Evolutionary conservation across 2,888 invertebrate genomes (phyloP).

Genomic region (Tachina lurida): DNA sequence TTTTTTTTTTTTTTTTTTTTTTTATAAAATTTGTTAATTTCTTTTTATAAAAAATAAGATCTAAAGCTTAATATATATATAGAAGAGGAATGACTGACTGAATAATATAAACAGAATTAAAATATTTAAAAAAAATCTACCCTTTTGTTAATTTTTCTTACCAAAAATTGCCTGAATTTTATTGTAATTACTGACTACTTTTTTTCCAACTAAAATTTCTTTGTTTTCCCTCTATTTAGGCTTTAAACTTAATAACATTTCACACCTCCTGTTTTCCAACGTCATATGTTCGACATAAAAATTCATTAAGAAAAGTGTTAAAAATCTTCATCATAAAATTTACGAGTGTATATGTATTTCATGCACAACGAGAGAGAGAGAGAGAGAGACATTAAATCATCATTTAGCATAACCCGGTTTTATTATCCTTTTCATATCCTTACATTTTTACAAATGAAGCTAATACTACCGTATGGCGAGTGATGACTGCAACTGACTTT

Average conservation of each 20-base stretch:
- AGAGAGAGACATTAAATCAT: slow-evolving; percentile 49
- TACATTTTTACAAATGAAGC: slow-evolving; percentile 35
- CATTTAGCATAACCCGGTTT: slow-evolving; percentile 56
- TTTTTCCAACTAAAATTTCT: background rate
- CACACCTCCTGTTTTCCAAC: slow-evolving; percentile 13
- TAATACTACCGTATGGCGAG: background rate
- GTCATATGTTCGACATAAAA: slow-evolving; percentile 43
- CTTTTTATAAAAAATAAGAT: too few species aligned
- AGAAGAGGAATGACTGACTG: too few species aligned
- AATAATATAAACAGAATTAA: too few species aligned
- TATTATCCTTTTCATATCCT: slow-evolving; percentile 60
- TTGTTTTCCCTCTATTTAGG: background rate
- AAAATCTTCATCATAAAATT: background rate
- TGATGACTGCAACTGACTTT: slow-evolving; percentile 47
- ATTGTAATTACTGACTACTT: background rate
- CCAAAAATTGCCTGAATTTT: too few species aligned
- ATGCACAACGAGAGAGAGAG: background rate
- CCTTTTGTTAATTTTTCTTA: too few species aligned
- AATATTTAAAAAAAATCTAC: too few species aligned
- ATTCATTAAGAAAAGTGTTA: slow-evolving; percentile 51
- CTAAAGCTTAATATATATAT: too few species aligned
- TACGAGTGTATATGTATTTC: background rate
- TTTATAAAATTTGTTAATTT: too few species aligned
- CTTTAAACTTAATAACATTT: background rate
- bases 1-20: too few species aligned